A percentile compares a stretch with the other conserved stretches of the same genome.
Evolutionary conservation across 1,140 invertebrate species (phyloP).

Genomic region (Drosophila willistoni): DNA sequence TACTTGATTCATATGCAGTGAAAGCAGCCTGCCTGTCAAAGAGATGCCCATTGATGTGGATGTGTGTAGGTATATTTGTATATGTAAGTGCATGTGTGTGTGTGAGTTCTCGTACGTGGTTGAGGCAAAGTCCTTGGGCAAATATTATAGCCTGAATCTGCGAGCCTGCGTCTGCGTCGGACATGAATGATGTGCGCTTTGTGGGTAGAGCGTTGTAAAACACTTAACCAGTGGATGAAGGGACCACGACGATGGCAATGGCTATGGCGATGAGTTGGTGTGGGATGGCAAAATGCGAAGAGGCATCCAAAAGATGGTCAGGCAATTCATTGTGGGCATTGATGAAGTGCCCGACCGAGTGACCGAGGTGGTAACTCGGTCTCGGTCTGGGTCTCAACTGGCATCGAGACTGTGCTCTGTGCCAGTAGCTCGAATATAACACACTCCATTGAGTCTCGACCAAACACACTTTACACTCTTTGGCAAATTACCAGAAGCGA

Average conservation of each 20-base stretch:
- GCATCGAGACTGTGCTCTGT: slow-evolving; percentile 14
- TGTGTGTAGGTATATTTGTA: neutral
- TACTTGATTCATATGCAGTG: slow-evolving; percentile 75
- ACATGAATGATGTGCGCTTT: slow-evolving; percentile 79
- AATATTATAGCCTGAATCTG: slow-evolving; percentile 63
- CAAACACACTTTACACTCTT: slow-evolving; percentile 77
- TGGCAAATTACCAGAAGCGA: slow-evolving; percentile 69
- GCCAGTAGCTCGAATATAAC: slow-evolving; percentile 55
- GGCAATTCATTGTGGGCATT: slow-evolving; percentile 29
- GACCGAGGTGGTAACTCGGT: slow-evolving; percentile 1
- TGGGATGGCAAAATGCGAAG: neutral
- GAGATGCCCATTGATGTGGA: slow-evolving; percentile 44
- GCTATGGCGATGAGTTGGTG: neutral
- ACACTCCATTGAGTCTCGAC: slow-evolving; percentile 74
- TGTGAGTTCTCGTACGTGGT: slow-evolving; percentile 32
- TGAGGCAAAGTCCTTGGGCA: slow-evolving; percentile 59
- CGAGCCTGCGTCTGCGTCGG: slow-evolving; percentile 46
- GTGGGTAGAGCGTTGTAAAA: slow-evolving; percentile 73
- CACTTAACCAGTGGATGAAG: slow-evolving; percentile 59
- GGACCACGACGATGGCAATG: slow-evolving; percentile 22
- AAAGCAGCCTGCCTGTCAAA: slow-evolving; percentile 60
- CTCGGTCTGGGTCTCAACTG: neutral
- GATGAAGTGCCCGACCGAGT: slow-evolving; percentile 49
- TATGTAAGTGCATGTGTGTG: slow-evolving; percentile 37
- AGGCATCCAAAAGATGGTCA: slow-evolving; percentile 4